phyloP scores from a whole-genome alignment of 2,113 vertebrate genomes.

The Lipotes vexillifer region DNA sequence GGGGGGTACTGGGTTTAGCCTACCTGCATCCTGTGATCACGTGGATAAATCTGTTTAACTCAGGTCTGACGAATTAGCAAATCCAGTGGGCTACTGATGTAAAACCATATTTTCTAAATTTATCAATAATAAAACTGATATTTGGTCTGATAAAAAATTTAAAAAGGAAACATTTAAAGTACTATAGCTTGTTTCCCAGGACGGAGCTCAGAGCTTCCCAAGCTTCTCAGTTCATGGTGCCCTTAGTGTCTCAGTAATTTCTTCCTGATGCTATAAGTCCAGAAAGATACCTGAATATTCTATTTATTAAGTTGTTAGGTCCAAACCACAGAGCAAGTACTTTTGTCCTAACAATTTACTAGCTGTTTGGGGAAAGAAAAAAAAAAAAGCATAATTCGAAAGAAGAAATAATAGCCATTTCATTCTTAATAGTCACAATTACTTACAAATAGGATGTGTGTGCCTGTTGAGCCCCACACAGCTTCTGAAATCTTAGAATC shows the following conservation, averaged over 20 bases:
- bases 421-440: not conserved
- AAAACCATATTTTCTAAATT: not conserved
- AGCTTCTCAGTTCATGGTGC: not conserved
- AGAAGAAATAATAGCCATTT: not conserved
- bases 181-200: not conserved
- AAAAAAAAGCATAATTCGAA: not conserved
- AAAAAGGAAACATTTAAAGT: not conserved
- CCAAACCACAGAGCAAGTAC: not conserved
- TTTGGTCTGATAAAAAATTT: not conserved
- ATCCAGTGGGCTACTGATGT: not conserved
- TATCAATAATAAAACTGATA: not conserved
- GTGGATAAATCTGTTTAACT: not conserved
- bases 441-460: not conserved
- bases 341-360: not conserved
- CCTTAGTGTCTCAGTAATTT: not conserved
- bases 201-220: not conserved
- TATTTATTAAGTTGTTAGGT: not conserved
- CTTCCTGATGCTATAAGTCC: not conserved
- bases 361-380: not conserved
- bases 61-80: not conserved
- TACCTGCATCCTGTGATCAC: not conserved
- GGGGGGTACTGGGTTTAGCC: not conserved
- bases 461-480: not conserved
- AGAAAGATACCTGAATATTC: not conserved
- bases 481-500: not conserved